These are phyloP conservation scores for Leptodirus hochenwartii DNA, from an alignment of 2,888 invertebrate species.

Conservation along the genomic window DNA sequence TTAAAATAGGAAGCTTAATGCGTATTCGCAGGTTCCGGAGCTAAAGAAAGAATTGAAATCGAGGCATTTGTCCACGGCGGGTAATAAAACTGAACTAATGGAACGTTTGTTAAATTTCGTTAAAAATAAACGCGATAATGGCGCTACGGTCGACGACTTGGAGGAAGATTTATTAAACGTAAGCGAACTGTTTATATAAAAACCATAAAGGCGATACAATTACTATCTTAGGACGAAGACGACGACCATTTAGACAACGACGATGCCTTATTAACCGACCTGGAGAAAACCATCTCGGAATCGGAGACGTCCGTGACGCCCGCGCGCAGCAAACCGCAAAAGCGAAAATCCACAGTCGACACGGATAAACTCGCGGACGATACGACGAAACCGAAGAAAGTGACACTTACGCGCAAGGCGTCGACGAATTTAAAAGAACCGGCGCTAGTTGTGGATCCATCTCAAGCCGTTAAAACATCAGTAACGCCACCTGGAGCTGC, in stretches of 20 bases:
- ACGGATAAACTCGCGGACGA: constrained; percentile 13
- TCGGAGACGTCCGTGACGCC: constrained; percentile 17
- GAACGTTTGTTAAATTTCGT: constrained; percentile 51
- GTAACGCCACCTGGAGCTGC: constrained; percentile 12
- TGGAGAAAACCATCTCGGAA: constrained; percentile 21
- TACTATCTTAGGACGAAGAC: constrained; percentile 24
- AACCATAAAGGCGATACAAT: neutral
- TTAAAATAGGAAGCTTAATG: too few relatives aligned
- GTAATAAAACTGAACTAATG: constrained; percentile 68
- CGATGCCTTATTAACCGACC: constrained; percentile 22
- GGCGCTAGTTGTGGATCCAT: constrained; percentile 7
- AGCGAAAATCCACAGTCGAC: constrained; percentile 19
- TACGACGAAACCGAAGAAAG: constrained; percentile 34
- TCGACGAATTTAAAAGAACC: constrained; percentile 15
- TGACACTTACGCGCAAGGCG: constrained; percentile 37
- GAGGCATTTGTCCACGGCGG: constrained; percentile 51
- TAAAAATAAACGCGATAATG: constrained; percentile 27
- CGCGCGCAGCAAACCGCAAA: constrained; percentile 13
- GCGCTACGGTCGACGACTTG: constrained; percentile 28
- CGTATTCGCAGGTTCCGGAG: constrained; percentile 76
- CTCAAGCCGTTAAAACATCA: constrained; percentile 6
- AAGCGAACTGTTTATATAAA: constrained; percentile 14
- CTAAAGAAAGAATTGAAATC: constrained; percentile 65
- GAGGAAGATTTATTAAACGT: constrained; percentile 37
- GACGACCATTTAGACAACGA: constrained; percentile 22